Base-by-base conservation (phyloP, 2,797 vertebrate species). In the Momotus momota region DNA sequence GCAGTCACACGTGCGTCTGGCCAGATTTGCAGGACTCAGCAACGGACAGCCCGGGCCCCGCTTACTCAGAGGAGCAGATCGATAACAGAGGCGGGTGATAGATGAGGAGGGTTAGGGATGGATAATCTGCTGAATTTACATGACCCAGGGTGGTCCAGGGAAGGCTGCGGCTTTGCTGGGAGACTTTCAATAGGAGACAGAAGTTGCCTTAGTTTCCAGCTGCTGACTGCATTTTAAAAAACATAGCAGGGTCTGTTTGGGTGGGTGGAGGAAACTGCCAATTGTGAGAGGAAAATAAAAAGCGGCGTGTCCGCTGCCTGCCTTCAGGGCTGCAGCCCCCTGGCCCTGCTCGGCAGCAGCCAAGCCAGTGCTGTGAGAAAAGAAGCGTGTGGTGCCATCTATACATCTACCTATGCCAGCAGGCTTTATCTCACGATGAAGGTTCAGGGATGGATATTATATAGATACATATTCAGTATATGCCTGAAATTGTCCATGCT, bases 91-190 rank as follows among this genome's bases (percentile, higher is more conserved):
- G 92, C 89, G 83, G 78, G 96, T 97, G 97, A 98, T 97, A 97
- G 96, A 98, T 98, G 97, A 96, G 96, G 67, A 92, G 95, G 96
- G 96, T 97, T 96, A 97, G 95, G 96, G 96, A 96, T 97, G 96
- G 95, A 97, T 96, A 97, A 97, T 97, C 96, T 93, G 95, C 95
- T 97, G 96, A 97, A 97, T 97, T 97, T 97, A 97, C 96, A 97
- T 97, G 97, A 97, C 96, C 95, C 96, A 88, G 95, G 95, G 95
- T 97, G 96, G 95, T 97, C 96, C 93, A 60, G 81, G 58, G 86
- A 84, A 96, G 93, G 93, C 96, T 88, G 91, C 38, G 48, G 96
- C 93, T 97, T 96, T 96, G 95, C 94, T 94, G 92, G 62, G 94
- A 89, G 95, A 93, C 93, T 97, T 97, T 97, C 96, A 97, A 95